phyloP scores from a whole-genome alignment of 2,113 vertebrate species.

The Hydrolagus affinis region DNA sequence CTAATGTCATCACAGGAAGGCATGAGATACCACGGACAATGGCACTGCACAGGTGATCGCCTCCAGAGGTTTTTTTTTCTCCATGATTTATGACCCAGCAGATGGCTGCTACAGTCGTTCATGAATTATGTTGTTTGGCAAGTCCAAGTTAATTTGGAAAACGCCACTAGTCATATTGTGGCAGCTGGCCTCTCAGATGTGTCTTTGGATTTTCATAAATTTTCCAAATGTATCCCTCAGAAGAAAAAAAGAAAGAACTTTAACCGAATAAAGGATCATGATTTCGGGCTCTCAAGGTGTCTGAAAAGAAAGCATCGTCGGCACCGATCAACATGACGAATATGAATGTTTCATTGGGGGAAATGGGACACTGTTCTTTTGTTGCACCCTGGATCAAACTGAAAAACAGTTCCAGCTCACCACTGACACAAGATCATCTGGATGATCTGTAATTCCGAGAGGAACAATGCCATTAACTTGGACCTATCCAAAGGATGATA shows the following conservation, averaged over 20 bases:
- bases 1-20: neutral
- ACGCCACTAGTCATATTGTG: conserved; percentile 43
- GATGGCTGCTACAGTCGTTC: conserved; percentile 45
- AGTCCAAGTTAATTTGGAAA: conserved; percentile 50
- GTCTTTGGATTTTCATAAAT: conserved; percentile 57
- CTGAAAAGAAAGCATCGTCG: neutral
- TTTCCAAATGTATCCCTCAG: conserved; percentile 48
- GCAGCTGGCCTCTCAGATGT: conserved; percentile 57
- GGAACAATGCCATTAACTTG: too few species aligned
- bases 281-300: neutral
- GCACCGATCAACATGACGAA: neutral
- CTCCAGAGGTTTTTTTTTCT: neutral
- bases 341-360: neutral
- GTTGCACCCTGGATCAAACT: too few species aligned
- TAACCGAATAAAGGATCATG: neutral
- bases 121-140: conserved; percentile 51
- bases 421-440: too few species aligned
- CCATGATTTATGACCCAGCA: conserved; percentile 42
- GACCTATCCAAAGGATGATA: too few species aligned
- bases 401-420: too few species aligned
- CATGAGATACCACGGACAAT: neutral
- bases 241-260: neutral
- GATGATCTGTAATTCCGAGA: too few species aligned
- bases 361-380: neutral
- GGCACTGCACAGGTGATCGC: too few species aligned